phyloP scores from a whole-genome alignment of 2,113 vertebrate species.

The Gobiocypris rarus region DNA sequence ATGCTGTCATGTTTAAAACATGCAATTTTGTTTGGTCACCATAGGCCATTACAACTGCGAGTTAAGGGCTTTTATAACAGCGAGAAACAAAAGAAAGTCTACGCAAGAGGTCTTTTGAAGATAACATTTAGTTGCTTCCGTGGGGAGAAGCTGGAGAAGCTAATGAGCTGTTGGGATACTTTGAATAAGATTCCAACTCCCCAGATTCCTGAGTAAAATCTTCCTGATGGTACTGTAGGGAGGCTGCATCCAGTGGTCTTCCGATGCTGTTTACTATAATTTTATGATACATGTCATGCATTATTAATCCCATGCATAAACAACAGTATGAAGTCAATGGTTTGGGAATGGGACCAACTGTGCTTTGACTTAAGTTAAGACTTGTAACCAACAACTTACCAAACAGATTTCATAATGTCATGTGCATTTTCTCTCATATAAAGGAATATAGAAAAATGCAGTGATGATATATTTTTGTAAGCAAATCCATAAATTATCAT shows the following conservation, averaged over 20 bases:
- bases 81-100: not conserved
- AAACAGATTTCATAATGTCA: not conserved
- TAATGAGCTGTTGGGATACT: not conserved
- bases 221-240: not conserved
- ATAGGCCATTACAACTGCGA: not conserved
- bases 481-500: not conserved
- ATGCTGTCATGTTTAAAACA: not conserved
- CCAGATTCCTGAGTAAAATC: not conserved
- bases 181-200: not conserved
- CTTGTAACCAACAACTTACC: too few species aligned
- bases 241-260: not conserved
- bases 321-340: not conserved
- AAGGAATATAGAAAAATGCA: not conserved
- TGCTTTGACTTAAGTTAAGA: not conserved
- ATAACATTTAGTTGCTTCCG: not conserved
- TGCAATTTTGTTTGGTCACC: not conserved
- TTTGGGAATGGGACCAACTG: not conserved
- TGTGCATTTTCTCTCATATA: not conserved
- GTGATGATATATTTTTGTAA: not conserved
- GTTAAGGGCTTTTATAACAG: not conserved
- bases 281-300: not conserved
- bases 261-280: not conserved
- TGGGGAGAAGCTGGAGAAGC: not conserved
- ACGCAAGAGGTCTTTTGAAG: not conserved
- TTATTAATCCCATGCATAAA: slow-evolving; percentile 13